Conservation (phyloP, 2,797 vertebrate genomes). For the Catamblyrhynchus diadema region DNA sequence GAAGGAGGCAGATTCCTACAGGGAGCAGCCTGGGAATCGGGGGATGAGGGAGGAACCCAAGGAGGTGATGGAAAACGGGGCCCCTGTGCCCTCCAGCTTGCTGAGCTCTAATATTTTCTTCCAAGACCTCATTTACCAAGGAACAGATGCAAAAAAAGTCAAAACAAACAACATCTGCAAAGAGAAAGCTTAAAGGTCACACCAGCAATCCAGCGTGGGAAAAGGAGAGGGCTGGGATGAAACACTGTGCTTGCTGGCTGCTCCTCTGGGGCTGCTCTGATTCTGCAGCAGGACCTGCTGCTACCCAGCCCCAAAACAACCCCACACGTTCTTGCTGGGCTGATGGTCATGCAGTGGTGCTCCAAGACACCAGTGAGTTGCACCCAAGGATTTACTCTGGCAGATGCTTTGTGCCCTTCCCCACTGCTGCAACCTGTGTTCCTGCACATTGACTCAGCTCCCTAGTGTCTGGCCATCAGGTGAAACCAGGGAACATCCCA, state of each 20-base stretch:
- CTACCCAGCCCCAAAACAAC: background rate
- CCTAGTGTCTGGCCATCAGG: background rate
- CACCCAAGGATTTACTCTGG: background rate
- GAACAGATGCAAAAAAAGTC: background rate
- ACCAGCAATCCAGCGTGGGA: background rate
- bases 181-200: constrained; percentile 22
- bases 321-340: accelerated
- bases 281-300: background rate
- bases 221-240: background rate
- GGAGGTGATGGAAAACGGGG: background rate
- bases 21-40: background rate
- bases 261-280: background rate
- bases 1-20: constrained; percentile 7
- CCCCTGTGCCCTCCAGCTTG: background rate
- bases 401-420: background rate
- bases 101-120: background rate
- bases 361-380: background rate
- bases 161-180: constrained; percentile 40
- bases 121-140: background rate
- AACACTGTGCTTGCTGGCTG: background rate
- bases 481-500: background rate
- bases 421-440: background rate
- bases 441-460: background rate
- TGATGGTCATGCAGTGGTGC: background rate
- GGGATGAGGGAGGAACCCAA: background rate